Conservation (phyloP, 2,888 invertebrate genomes). For the Agrilus mali region DNA sequence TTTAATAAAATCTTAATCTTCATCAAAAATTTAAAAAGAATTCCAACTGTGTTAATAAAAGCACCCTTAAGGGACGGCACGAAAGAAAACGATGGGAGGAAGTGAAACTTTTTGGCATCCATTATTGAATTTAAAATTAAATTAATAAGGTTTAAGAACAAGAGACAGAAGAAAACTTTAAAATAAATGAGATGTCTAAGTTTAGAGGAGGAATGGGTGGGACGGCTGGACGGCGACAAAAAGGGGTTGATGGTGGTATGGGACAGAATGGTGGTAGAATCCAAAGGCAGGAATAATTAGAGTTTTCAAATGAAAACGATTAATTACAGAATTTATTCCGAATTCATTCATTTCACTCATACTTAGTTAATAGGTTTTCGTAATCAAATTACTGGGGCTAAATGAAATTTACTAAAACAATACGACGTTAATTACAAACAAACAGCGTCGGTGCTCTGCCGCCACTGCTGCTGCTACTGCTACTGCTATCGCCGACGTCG, state of each 20-base stretch:
- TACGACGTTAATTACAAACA: constrained; percentile 31
- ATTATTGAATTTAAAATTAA: constrained; percentile 22
- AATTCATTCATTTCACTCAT: constrained; percentile 27
- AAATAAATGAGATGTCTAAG: constrained; percentile 30
- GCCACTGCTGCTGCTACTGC: too few relatives aligned
- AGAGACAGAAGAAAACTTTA: constrained; percentile 19
- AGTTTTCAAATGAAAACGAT: constrained; percentile 27
- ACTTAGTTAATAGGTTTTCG: constrained; percentile 28
- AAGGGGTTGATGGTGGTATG: not conserved
- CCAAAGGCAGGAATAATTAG: constrained; percentile 21
- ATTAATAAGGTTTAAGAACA: constrained; percentile 21
- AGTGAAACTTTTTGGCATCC: too few relatives aligned
- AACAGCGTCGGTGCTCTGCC: constrained; percentile 14
- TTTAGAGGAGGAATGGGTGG: constrained; percentile 11
- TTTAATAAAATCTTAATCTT: too few relatives aligned
- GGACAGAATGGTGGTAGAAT: constrained; percentile 11
- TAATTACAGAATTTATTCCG: constrained; percentile 30
- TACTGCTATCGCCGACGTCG: too few relatives aligned
- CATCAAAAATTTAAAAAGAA: too few relatives aligned
- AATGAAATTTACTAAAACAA: constrained; percentile 31
- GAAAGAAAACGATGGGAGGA: too few relatives aligned
- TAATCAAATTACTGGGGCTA: constrained; percentile 29
- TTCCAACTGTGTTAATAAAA: too few relatives aligned
- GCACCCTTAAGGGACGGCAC: too few relatives aligned
- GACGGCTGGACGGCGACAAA: not conserved